Evolutionary conservation across 2,113 vertebrate species (phyloP).

Genomic region (Butorides virescens): DNA sequence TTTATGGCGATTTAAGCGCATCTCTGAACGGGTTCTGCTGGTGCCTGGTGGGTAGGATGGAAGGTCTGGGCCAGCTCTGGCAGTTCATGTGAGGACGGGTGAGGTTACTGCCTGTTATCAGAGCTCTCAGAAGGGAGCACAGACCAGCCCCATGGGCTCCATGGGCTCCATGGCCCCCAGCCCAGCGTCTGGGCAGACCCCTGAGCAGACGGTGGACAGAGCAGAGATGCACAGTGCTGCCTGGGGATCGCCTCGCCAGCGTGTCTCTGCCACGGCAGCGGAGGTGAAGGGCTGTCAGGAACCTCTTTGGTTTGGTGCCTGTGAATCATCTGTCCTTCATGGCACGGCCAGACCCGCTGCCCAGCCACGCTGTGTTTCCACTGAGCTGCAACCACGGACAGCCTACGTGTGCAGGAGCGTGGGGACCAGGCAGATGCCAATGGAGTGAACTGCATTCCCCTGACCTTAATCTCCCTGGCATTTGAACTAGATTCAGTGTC

Average conservation of each 20-base stretch:
- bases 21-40: not conserved
- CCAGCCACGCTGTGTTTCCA: not conserved
- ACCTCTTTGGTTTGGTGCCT: not conserved
- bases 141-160: too few species aligned
- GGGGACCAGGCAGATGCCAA: not conserved
- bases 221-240: not conserved
- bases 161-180: not conserved
- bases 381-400: not conserved
- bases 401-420: not conserved
- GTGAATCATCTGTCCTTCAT: not conserved
- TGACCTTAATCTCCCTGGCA: constrained; percentile 51
- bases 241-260: not conserved
- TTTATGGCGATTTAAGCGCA: not conserved
- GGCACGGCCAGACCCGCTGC: not conserved
- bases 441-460: not conserved
- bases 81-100: not conserved
- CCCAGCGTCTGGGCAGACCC: not conserved
- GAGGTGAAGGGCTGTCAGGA: not conserved
- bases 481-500: constrained; percentile 1
- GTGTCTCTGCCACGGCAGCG: not conserved
- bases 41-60: not conserved
- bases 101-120: not conserved
- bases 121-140: not conserved
- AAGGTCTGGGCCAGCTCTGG: not conserved
- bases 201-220: fast-evolving